These are phyloP conservation scores for Apeira syringaria DNA, from an alignment of 2,888 invertebrate species.

Conservation along the genomic window DNA sequence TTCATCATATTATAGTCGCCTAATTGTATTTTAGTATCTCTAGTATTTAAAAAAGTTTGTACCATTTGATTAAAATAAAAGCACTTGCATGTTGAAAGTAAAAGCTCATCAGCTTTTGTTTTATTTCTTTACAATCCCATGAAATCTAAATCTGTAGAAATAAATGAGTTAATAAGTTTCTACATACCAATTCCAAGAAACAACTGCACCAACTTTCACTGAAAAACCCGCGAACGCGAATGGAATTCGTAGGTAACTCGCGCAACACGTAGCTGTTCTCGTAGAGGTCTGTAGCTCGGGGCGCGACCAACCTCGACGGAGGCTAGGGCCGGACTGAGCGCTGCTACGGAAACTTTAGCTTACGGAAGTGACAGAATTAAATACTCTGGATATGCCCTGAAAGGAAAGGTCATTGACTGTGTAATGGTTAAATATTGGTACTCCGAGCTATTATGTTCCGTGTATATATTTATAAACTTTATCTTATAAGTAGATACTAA, in stretches of 20 bases:
- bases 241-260: slow-evolving; percentile 7
- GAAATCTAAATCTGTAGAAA: too few species aligned
- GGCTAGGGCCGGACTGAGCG: slow-evolving; percentile 16
- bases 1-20: too few species aligned
- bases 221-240: slow-evolving; percentile 7
- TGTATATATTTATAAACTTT: too few species aligned
- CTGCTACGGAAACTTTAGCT: slow-evolving; percentile 7
- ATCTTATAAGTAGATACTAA: too few species aligned
- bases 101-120: too few species aligned
- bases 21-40: too few species aligned
- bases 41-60: too few species aligned
- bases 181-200: slow-evolving; percentile 17
- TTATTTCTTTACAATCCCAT: too few species aligned
- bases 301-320: slow-evolving; percentile 14
- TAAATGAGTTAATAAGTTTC: too few species aligned
- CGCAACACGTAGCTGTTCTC: slow-evolving; percentile 12
- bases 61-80: too few species aligned
- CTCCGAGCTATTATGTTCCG: too few species aligned
- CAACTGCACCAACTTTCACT: slow-evolving; percentile 8
- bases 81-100: too few species aligned
- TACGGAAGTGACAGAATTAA: slow-evolving; percentile 16
- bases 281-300: neutral
- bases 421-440: slow-evolving; percentile 6
- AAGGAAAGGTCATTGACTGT: slow-evolving; percentile 13
- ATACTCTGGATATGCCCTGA: slow-evolving; percentile 10